Conservation (phyloP, 2,888 invertebrate genomes). For the Calephelis perditalis region DNA sequence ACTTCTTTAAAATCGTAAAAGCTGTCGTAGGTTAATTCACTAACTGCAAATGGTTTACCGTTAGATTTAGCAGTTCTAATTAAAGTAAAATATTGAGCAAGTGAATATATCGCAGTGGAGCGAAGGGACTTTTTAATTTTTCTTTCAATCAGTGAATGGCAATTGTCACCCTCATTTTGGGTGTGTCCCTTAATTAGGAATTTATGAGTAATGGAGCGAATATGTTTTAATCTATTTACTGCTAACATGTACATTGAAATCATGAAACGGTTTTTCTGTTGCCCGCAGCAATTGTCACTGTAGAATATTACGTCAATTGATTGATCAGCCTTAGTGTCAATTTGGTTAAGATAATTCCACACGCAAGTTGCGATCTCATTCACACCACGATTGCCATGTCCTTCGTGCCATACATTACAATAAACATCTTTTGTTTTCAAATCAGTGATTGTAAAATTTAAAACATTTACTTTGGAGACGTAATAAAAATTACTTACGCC, state of each 20-base stretch:
- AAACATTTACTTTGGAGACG: slow-evolving; percentile 20
- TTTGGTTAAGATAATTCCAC: slow-evolving; percentile 9
- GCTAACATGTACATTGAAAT: slow-evolving; percentile 19
- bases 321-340: slow-evolving; percentile 16
- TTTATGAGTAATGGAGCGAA: slow-evolving; percentile 21
- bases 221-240: slow-evolving; percentile 18
- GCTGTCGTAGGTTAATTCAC: slow-evolving; percentile 13
- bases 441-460: slow-evolving; percentile 21
- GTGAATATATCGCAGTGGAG: slow-evolving; percentile 16
- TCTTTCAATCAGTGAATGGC: slow-evolving; percentile 20
- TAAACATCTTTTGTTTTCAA: slow-evolving; percentile 18
- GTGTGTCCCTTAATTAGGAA: slow-evolving; percentile 19
- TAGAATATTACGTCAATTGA: slow-evolving; percentile 9
- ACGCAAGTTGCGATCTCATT: background rate
- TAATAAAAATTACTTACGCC: slow-evolving; percentile 18
- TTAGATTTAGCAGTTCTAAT: slow-evolving; percentile 19
- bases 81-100: slow-evolving; percentile 19
- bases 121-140: slow-evolving; percentile 17
- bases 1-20: slow-evolving; percentile 22
- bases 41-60: slow-evolving; percentile 15
- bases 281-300: background rate
- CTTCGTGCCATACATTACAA: slow-evolving; percentile 15
- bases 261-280: slow-evolving; percentile 21
- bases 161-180: slow-evolving; percentile 21
- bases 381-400: background rate